Evolutionary conservation across 53 echinoderm and acorn worm species (phyloP).

Genomic region (Actinopyga echinites): DNA sequence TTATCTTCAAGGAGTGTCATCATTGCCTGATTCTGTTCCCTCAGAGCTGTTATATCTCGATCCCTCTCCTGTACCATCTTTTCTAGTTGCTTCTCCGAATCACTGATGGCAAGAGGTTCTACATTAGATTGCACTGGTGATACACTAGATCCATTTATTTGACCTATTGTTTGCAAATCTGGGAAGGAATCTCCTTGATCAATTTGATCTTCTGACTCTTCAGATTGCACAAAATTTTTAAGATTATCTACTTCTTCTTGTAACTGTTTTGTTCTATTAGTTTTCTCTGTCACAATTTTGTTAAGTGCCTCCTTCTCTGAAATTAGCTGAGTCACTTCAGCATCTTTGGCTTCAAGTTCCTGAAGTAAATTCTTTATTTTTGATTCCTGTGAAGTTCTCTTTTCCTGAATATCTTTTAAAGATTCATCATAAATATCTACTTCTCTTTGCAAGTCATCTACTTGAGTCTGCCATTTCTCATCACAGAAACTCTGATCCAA

Average conservation of each 20-base stretch:
- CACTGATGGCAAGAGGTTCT: slow-evolving; percentile 69
- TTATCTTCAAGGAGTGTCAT: slow-evolving; percentile 74
- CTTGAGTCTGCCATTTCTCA: neutral
- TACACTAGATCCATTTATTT: slow-evolving; percentile 29
- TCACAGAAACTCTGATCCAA: neutral
- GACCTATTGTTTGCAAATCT: slow-evolving; percentile 6
- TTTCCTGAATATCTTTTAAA: slow-evolving; percentile 23
- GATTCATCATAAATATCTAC: slow-evolving; percentile 45
- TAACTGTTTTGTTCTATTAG: slow-evolving; percentile 40
- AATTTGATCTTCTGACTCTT: slow-evolving; percentile 33
- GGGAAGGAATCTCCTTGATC: slow-evolving; percentile 32
- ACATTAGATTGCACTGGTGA: slow-evolving; percentile 44
- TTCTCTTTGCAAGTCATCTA: slow-evolving; percentile 34
- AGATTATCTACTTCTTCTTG: slow-evolving; percentile 42
- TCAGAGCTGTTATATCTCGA: slow-evolving; percentile 67
- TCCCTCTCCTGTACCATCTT: slow-evolving; percentile 83
- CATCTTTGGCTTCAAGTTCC: slow-evolving; percentile 53
- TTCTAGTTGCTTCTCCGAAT: slow-evolving; percentile 89
- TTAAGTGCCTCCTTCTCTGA: slow-evolving; percentile 55
- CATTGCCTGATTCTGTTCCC: slow-evolving; percentile 70
- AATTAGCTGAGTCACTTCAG: slow-evolving; percentile 47
- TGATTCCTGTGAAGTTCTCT: slow-evolving; percentile 36
- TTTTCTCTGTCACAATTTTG: slow-evolving; percentile 45
- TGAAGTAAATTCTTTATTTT: slow-evolving; percentile 24
- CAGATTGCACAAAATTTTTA: slow-evolving; percentile 35